Conservation (phyloP, 2,888 invertebrate species). For the Steinernema scapterisci region DNA sequence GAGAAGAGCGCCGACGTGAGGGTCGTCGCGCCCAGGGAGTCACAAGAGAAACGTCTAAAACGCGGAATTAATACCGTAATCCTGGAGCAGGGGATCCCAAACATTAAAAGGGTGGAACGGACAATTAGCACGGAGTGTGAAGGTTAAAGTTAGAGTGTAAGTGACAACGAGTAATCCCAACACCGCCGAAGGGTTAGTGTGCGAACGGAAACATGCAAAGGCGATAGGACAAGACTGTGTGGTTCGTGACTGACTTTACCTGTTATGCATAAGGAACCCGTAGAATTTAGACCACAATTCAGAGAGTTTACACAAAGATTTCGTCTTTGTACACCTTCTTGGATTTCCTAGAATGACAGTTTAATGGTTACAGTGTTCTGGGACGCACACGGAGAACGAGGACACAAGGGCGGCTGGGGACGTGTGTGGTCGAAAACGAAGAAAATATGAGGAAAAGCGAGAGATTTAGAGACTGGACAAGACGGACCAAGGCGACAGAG, state of each 20-base stretch:
- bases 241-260: constrained; percentile 23
- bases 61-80: not conserved
- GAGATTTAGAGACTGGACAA: not conserved
- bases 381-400: too few relatives aligned
- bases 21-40: not conserved
- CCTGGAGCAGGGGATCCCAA: not conserved
- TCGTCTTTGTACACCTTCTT: constrained; percentile 13
- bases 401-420: too few relatives aligned
- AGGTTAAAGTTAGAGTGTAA: not conserved
- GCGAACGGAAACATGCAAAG: constrained; percentile 17
- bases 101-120: not conserved
- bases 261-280: not conserved
- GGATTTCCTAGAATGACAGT: constrained; percentile 21
- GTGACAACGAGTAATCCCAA: not conserved
- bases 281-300: not conserved
- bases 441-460: not conserved
- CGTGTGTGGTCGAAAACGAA: not conserved
- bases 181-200: constrained; percentile 21
- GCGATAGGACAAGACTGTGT: not conserved
- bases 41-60: constrained; percentile 24
- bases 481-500: not conserved
- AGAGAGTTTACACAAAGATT: constrained; percentile 20
- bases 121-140: constrained; percentile 21
- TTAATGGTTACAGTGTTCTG: not conserved
- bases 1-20: constrained; percentile 1